Percentiles rank a stretch among this genome's conserved stretches.
Evolutionary conservation across 2,888 invertebrate species (phyloP).

Genomic region (Rhamphomyia laevipes): DNA sequence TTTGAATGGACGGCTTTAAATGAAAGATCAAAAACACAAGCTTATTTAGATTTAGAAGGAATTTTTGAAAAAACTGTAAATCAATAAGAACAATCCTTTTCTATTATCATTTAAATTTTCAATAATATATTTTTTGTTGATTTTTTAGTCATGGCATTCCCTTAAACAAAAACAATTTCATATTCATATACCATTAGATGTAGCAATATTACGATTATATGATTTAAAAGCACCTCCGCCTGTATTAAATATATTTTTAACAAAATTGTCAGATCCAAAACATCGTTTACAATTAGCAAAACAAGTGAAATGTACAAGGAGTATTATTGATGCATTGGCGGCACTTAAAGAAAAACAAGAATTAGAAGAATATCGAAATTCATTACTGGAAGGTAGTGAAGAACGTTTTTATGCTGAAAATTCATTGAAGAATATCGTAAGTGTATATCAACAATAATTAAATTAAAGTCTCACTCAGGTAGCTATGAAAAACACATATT

Average conservation of each 20-base stretch:
- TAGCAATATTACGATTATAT: slow-evolving; percentile 28
- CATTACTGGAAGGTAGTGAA: slow-evolving; percentile 40
- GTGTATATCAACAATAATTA: not conserved
- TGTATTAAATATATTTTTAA: slow-evolving; percentile 31
- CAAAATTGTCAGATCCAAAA: slow-evolving; percentile 29
- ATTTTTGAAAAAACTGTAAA: slow-evolving; percentile 7
- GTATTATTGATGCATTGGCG: slow-evolving; percentile 31
- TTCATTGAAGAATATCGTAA: slow-evolving; percentile 40
- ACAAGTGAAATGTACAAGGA: slow-evolving; percentile 31
- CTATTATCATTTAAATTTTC: not conserved
- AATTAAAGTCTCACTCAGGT: too few relatives aligned
- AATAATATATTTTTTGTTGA: not conserved
- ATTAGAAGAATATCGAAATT: slow-evolving; percentile 25
- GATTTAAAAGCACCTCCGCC: slow-evolving; percentile 30
- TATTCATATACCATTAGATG: slow-evolving; percentile 32
- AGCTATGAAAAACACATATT: too few relatives aligned
- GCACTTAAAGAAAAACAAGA: slow-evolving; percentile 31
- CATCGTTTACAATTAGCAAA: slow-evolving; percentile 28
- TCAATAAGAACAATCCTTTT: not conserved
- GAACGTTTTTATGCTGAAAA: slow-evolving; percentile 64
- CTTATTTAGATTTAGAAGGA: slow-evolving; percentile 31
- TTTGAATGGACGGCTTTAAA: slow-evolving; percentile 60
- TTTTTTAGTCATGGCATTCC: slow-evolving; percentile 26
- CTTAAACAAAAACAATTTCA: slow-evolving; percentile 34
- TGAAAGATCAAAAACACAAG: slow-evolving; percentile 34